These are phyloP conservation scores for Microcebus griseorufus DNA, from an alignment of 2,113 vertebrate genomes.

Conservation along the genomic window DNA sequence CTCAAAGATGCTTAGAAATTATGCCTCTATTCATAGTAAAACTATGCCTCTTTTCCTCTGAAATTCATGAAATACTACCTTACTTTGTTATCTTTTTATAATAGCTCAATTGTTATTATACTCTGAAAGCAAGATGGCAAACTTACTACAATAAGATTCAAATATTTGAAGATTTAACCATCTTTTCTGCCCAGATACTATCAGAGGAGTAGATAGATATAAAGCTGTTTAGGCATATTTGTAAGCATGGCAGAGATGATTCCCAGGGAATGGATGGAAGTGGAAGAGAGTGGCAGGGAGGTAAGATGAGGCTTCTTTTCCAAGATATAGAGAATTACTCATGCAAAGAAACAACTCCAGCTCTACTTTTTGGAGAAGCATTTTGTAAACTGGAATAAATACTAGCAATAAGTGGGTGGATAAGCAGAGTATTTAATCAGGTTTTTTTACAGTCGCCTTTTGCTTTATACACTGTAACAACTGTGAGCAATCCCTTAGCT, in stretches of 20 bases:
- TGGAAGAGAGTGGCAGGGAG: background rate
- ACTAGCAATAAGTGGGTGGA: background rate
- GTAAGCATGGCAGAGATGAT: background rate
- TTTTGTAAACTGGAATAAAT: constrained; percentile 23
- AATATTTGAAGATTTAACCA: constrained; percentile 16
- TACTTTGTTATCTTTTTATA: background rate
- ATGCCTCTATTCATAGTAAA: constrained; percentile 7
- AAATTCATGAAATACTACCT: background rate
- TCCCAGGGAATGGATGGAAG: background rate
- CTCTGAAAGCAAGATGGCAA: background rate
- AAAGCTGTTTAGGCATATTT: background rate
- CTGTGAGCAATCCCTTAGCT: background rate
- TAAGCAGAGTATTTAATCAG: background rate
- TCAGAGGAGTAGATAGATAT: background rate
- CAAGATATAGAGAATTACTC: background rate
- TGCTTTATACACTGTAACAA: background rate
- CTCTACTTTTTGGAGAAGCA: background rate
- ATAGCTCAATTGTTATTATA: background rate
- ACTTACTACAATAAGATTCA: background rate
- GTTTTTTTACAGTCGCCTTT: background rate
- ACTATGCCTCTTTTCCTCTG: background rate
- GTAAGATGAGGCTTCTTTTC: background rate
- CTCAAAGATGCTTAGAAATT: constrained; percentile 37
- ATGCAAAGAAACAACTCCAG: background rate
- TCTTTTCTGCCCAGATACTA: background rate